Evolutionary conservation across 2,888 invertebrate genomes (phyloP).

Genomic region (Eutolmus rufibarbis): DNA sequence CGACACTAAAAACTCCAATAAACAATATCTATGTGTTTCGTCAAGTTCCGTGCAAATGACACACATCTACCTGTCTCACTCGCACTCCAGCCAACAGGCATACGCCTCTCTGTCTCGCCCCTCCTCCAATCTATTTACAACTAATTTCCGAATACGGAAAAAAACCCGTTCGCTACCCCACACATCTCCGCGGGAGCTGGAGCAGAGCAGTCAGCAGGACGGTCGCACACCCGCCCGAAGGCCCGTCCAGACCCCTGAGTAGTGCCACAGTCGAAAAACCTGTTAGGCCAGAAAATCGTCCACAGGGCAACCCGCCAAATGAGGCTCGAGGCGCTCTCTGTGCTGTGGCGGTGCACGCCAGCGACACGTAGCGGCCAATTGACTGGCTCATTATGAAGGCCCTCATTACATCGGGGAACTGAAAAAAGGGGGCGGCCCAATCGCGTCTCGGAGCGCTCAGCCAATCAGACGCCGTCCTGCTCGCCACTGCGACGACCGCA

Average conservation of each 20-base stretch:
- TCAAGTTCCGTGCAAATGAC: slow-evolving; percentile 18
- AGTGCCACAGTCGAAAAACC: not conserved
- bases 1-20: slow-evolving; percentile 50
- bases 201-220: not conserved
- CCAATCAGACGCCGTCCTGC: slow-evolving; percentile 1
- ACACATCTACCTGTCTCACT: not conserved
- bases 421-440: not conserved
- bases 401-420: not conserved
- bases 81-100: not conserved
- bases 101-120: not conserved
- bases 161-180: not conserved
- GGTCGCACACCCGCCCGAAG: not conserved
- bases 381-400: slow-evolving; percentile 27
- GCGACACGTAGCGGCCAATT: slow-evolving; percentile 29
- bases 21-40: slow-evolving; percentile 41
- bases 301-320: not conserved
- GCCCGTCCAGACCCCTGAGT: not conserved
- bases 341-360: not conserved
- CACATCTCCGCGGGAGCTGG: not conserved
- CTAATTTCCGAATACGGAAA: slow-evolving; percentile 13
- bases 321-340: not conserved
- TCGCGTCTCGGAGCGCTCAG: not conserved
- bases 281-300: slow-evolving; percentile 29
- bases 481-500: not conserved
- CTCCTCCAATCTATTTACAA: not conserved